Evolutionary conservation across 2,888 invertebrate species (phyloP).

Genomic region (Rotaria macrura): DNA sequence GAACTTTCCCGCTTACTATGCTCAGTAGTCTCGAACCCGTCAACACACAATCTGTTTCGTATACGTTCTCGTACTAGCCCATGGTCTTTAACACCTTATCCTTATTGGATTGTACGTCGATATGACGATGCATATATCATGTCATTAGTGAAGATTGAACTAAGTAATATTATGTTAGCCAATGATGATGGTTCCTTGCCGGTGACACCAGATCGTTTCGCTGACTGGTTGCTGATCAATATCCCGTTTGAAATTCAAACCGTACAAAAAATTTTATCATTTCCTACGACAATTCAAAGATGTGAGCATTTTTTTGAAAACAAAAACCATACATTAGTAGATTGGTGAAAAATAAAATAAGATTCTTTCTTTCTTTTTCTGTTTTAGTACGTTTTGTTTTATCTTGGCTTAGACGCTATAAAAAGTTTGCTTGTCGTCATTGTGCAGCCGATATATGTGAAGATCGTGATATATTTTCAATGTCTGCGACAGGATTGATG

Average conservation of each 20-base stretch:
- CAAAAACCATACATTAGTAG: too few species aligned
- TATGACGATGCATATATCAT: conserved; percentile 28
- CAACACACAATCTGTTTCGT: not conserved
- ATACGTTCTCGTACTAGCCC: not conserved
- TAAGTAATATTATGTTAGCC: conserved; percentile 21
- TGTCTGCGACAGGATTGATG: conserved; percentile 67
- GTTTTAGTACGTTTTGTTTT: not conserved
- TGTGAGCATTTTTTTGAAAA: not conserved
- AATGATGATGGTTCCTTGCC: conserved; percentile 8
- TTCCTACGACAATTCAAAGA: not conserved
- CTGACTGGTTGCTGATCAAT: conserved; percentile 28
- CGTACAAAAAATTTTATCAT: not conserved
- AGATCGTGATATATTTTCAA: conserved; percentile 64
- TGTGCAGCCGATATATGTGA: conserved; percentile 55
- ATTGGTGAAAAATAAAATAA: not conserved
- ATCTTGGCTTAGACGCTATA: conserved; percentile 24
- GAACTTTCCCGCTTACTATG: not conserved
- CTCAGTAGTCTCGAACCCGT: not conserved
- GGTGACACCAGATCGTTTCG: conserved; percentile 17
- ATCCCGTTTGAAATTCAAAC: conserved; percentile 30
- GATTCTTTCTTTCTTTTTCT: not conserved
- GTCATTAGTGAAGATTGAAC: conserved; percentile 30
- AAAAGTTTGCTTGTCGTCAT: conserved; percentile 41
- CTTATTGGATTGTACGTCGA: conserved; percentile 28
- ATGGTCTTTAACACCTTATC: conserved; percentile 17